Percentiles rank a stretch among this genome's conserved stretches.
Evolutionary conservation across 1,140 invertebrate species (phyloP).

Genomic region (Diorhabda elongata): DNA sequence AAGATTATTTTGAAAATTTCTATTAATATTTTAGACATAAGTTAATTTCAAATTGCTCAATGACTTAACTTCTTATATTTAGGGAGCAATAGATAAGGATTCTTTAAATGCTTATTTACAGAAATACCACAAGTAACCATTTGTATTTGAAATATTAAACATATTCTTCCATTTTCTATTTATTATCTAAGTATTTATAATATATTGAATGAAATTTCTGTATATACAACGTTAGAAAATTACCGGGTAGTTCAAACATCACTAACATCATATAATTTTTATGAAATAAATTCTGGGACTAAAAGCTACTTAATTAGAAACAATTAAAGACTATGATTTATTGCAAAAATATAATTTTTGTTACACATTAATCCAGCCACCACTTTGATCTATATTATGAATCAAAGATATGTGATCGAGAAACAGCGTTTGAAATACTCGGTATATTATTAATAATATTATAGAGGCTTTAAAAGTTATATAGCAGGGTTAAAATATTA

Average conservation of each 20-base stretch:
- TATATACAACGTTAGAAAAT: background rate
- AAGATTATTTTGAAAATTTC: too few species aligned
- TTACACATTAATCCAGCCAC: too few species aligned
- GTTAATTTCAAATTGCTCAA: conserved; percentile 2
- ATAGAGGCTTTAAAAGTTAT: conserved; percentile 1
- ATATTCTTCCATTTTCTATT: background rate
- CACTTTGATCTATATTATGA: too few species aligned
- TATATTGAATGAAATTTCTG: background rate
- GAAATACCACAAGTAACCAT: background rate
- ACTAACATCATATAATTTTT: too few species aligned
- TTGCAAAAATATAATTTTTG: too few species aligned
- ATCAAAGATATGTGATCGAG: too few species aligned
- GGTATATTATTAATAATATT: background rate
- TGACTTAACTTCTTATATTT: background rate
- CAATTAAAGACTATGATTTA: too few species aligned
- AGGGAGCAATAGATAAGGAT: background rate
- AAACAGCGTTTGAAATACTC: too few species aligned
- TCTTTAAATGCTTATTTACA: background rate
- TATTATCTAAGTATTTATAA: background rate
- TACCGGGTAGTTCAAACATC: too few species aligned
- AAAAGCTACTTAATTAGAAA: too few species aligned
- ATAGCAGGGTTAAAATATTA: background rate
- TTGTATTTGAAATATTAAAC: background rate
- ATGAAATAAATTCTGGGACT: too few species aligned
- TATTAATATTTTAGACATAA: background rate